phyloP scores from a whole-genome alignment of 2,888 invertebrate species.

The Spisula subtruncata region DNA sequence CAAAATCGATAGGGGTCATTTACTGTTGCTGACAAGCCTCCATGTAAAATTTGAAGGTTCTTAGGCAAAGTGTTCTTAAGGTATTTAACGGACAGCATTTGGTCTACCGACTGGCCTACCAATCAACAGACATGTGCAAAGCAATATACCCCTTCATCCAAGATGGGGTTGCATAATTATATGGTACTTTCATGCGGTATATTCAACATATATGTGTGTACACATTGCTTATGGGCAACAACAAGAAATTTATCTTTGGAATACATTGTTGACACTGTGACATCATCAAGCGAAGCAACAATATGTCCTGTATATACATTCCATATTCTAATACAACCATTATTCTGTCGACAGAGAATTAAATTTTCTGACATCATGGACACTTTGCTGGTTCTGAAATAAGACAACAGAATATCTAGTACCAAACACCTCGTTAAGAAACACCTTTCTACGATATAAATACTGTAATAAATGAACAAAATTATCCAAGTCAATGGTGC shows the following conservation, averaged over 20 bases:
- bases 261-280: conserved; percentile 48
- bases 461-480: neutral
- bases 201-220: conserved; percentile 57
- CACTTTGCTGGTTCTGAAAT: conserved; percentile 56
- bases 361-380: conserved; percentile 45
- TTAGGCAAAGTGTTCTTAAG: no score
- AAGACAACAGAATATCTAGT: neutral
- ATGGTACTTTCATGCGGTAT: no score
- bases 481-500: no score
- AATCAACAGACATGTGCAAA: no score
- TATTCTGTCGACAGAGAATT: conserved; percentile 61
- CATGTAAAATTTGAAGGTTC: no score
- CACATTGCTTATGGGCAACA: conserved; percentile 62
- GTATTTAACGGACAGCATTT: no score
- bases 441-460: neutral
- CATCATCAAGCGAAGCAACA: conserved; percentile 55
- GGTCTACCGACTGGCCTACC: no score
- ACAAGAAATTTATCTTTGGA: conserved; percentile 42
- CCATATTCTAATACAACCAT: conserved; percentile 63
- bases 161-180: no score
- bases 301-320: conserved; percentile 63
- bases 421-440: neutral
- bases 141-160: no score
- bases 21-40: neutral
- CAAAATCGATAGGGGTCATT: no score